Evolutionary conservation across 2,888 invertebrate species (phyloP), one percentile per base, ranked within the genome.

Genomic region (Steromphala cineraria): DNA sequence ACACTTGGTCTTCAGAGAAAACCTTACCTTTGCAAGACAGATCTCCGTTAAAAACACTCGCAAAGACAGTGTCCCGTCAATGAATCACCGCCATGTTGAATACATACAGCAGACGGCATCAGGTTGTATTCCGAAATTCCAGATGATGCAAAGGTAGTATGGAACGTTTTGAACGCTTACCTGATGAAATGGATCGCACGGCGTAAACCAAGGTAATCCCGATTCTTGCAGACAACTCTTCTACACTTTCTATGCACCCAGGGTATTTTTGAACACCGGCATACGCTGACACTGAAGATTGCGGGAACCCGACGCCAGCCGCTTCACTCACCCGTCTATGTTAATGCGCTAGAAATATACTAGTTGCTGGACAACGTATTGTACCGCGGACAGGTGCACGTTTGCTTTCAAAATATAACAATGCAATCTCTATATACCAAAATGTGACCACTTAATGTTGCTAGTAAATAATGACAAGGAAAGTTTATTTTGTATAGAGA

Each of bases 281-380:
- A 75, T 75, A 75, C 40, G 52, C 75, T 52, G 52, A 40, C 52
- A 75, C 89, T 84, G 88, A 86, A 88, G 88, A 87, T 84, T 87
- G 86, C 87, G 84, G 87, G 89, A 87, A 87, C 87, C 88, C 89
- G 88, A 89, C 88, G 88, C 87, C 85, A 88, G 85, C 88, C 87
- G 85, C 86, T 85, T 84, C 81, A 86, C 85, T 46, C 40, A 75
- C 75, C 75, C 75, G 52, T 75, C 52, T 46, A 75, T 75, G 75
- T 75, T 46, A 40, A 75, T 75, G 75, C 75, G 75, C 75, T 46
- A 21, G 17, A 15, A 24, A 21, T 24, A 75, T 52, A 24, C 75
- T 75, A 75, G 21, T 53, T 46, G 52, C 75, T 52, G 36, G 24
- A 75, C 46, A 75, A 52, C 52, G 10, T n/a, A 24, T 24, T 40